Evolutionary conservation across 2,113 vertebrate genomes (phyloP), one percentile per base, ranked within the genome.

Genomic region (Prionailurus viverrinus): DNA sequence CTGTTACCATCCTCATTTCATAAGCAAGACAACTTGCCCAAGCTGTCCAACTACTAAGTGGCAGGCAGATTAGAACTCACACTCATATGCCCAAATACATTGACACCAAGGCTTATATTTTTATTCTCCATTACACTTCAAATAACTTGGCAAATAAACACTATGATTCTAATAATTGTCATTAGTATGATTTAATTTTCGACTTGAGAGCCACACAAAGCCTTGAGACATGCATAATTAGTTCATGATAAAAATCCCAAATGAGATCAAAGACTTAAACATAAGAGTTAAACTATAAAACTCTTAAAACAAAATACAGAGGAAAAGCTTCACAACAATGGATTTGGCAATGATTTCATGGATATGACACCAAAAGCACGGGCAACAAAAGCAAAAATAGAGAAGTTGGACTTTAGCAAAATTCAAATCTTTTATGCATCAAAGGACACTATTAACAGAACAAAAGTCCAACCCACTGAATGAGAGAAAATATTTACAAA

Each of bases 81-180:
- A 87, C 15, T 85, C n/a, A 79, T 66, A 95, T 45, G 15, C 13
- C 51, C 68, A 93, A 45, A 27, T 33, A 45, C 36, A 89, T 0
- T 33, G 73, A 96, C 45, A 90, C 5, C 19, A 90, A 96, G 90
- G 39, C 27, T 84, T n/a, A 73, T 9, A 14, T n/a, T 93, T 80
- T 93, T 51, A 48, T 66, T 93, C 69, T 93, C 55, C 31, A 36
- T 10, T 63, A 23, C 5, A 39, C 29, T 90, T 71, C 82, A 3
- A 92, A 95, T 90, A 97, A 95, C 29, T 58, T 79, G 73, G 61
- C 55, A 82, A 76, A 94, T n/a, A 55, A 82, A 92, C 27, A 86
- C 18, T 39, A 78, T 83, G 36, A 86, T 82, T 86, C 45, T 83
- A 89, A 83, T 81, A 41, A 69, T 16, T 89, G 23, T 74, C 65